A percentile compares a stretch with the other conserved stretches of the same genome.
These are phyloP conservation scores for Tridacna gigas DNA, from an alignment of 2,888 invertebrate species.

Conservation along the genomic window DNA sequence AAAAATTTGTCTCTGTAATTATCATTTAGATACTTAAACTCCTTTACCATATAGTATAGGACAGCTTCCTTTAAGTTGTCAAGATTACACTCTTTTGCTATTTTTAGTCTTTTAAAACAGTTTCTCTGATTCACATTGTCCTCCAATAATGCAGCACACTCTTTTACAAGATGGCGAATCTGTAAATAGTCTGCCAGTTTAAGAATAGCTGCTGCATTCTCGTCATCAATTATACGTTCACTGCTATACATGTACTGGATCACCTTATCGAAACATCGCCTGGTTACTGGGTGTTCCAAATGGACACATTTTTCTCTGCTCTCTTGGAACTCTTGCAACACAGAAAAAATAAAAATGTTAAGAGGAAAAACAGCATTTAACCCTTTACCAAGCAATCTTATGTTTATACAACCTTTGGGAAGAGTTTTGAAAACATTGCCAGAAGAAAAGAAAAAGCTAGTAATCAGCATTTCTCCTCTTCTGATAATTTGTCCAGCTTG, in stretches of 20 bases:
- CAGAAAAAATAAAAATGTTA: too few species aligned
- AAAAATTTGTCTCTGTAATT: constrained; percentile 23
- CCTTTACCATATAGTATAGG: constrained; percentile 17
- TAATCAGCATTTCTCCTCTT: neutral
- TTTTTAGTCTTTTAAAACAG: constrained; percentile 17
- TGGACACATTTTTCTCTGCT: constrained; percentile 12
- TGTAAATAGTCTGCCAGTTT: constrained; percentile 28
- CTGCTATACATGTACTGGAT: constrained; percentile 24
- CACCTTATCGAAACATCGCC: constrained; percentile 24
- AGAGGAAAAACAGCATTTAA: neutral
- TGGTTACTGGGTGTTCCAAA: constrained; percentile 15
- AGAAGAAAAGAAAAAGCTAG: neutral
- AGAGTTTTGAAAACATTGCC: neutral
- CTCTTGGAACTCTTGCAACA: constrained; percentile 15
- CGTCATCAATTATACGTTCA: constrained; percentile 12
- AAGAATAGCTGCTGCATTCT: constrained; percentile 15
- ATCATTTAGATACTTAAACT: constrained; percentile 5
- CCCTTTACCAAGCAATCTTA: neutral
- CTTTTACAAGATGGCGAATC: constrained; percentile 18
- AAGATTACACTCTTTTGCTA: constrained; percentile 18
- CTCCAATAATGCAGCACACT: constrained; percentile 7
- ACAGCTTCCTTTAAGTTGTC: constrained; percentile 5
- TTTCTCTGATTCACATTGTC: neutral
- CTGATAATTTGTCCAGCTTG: neutral
- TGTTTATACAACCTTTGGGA: neutral